Evolutionary conservation across 2,113 vertebrate genomes (phyloP).

Genomic region (Hippocampus zosterae): DNA sequence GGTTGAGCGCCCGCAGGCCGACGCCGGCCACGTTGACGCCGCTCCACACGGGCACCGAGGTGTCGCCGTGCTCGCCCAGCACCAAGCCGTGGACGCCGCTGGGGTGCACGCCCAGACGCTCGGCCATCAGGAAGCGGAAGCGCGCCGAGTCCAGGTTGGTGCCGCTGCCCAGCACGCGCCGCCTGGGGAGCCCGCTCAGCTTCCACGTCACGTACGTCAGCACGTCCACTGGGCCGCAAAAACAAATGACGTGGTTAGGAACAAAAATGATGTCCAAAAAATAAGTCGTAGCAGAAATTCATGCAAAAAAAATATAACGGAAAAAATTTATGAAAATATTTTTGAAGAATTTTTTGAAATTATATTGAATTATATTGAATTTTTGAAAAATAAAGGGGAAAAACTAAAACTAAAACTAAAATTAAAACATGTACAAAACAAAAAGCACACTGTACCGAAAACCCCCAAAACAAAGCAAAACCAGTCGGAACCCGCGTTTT

Average conservation of each 20-base stretch:
- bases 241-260: background rate
- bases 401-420: no score
- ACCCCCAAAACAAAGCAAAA: no score
- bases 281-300: no score
- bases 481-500: no score
- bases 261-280: no score
- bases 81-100: conserved; percentile 94
- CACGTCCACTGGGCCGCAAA: conserved; percentile 80
- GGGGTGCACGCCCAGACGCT: conserved; percentile 86
- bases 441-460: no score
- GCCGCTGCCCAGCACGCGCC: conserved; percentile 93
- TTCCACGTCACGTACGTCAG: conserved; percentile 97
- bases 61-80: conserved; percentile 93
- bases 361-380: no score
- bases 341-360: no score
- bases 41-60: conserved; percentile 93
- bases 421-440: no score
- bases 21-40: conserved; percentile 92
- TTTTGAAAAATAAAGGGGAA: no score
- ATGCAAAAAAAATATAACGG: no score
- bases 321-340: no score
- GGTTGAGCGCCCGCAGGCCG: conserved; percentile 85
- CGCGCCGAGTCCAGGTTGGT: conserved; percentile 95
- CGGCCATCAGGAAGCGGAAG: conserved; percentile 88
- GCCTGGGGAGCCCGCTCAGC: conserved; percentile 89